phyloP scores from a whole-genome alignment of 1,140 invertebrate genomes.

The Drosophila paulistorum region DNA sequence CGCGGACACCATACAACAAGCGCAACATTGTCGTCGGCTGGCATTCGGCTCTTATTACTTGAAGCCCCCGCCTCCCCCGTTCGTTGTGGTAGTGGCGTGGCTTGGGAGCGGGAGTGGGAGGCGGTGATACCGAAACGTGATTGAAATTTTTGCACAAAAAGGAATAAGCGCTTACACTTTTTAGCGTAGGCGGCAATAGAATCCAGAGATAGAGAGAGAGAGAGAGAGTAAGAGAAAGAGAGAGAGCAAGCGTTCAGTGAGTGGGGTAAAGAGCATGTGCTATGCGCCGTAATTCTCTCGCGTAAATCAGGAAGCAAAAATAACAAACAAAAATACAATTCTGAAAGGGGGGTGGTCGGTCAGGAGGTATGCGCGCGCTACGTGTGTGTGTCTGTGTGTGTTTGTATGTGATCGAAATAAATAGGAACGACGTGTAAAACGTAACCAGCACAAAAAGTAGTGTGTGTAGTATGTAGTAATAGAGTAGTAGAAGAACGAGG shows the following conservation, averaged over 20 bases:
- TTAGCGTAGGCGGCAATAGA: constrained; percentile 57
- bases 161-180: constrained; percentile 69
- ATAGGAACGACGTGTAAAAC: constrained; percentile 74
- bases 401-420: constrained; percentile 57
- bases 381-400: neutral
- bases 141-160: constrained; percentile 77
- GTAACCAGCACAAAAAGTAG: constrained; percentile 67
- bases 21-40: constrained; percentile 24
- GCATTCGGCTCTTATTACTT: constrained; percentile 37
- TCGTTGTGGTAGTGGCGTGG: neutral
- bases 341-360: neutral
- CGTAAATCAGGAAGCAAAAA: constrained; percentile 65
- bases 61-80: constrained; percentile 13
- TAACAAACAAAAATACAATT: constrained; percentile 34
- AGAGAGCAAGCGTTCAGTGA: constrained; percentile 15
- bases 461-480: constrained; percentile 76
- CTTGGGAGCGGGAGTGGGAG: constrained; percentile 24
- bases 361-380: neutral
- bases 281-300: constrained; percentile 31
- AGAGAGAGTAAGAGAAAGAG: constrained; percentile 24
- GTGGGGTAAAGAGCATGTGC: constrained; percentile 20
- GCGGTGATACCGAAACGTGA: constrained; percentile 62
- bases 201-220: constrained; percentile 9
- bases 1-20: constrained; percentile 44
- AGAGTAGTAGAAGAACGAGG: constrained; percentile 53